Evolutionary conservation across 2,797 vertebrate genomes (phyloP).

Genomic region (Halcyon leucocephala): DNA sequence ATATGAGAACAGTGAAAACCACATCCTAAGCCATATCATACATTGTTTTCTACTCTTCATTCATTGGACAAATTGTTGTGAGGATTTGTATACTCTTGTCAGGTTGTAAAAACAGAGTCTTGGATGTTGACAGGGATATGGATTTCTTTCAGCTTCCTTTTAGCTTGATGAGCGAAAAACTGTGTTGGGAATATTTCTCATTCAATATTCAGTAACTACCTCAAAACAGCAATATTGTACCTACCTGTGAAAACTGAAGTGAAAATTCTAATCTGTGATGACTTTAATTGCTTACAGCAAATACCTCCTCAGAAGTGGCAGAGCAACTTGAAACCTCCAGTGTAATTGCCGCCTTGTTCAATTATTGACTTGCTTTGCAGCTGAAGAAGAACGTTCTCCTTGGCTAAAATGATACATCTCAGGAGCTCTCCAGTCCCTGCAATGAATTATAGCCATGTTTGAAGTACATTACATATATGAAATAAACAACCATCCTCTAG

Average conservation of each 20-base stretch:
- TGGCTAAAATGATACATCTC: background rate
- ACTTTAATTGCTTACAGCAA: conserved; percentile 9
- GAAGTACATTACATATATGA: background rate
- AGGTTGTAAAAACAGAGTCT: background rate
- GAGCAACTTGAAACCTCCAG: background rate
- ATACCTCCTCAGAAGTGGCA: background rate
- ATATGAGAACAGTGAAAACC: background rate
- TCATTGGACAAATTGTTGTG: background rate
- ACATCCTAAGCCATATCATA: background rate
- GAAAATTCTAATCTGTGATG: conserved; percentile 3
- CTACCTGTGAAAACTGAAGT: conserved; percentile 36
- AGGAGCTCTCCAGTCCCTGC: background rate
- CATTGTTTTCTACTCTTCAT: background rate
- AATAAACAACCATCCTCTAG: background rate
- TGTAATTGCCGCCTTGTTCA: background rate
- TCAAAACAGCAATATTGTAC: background rate
- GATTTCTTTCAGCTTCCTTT: background rate
- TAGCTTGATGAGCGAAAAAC: background rate
- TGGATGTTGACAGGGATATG: background rate
- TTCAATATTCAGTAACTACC: conserved; percentile 19
- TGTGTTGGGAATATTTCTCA: conserved; percentile 22
- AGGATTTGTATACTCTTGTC: background rate
- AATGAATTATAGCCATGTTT: background rate
- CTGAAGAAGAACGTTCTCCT: background rate
- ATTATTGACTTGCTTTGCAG: background rate